phyloP scores from a whole-genome alignment of 2,888 invertebrate genomes.

The Drosophila merina region DNA sequence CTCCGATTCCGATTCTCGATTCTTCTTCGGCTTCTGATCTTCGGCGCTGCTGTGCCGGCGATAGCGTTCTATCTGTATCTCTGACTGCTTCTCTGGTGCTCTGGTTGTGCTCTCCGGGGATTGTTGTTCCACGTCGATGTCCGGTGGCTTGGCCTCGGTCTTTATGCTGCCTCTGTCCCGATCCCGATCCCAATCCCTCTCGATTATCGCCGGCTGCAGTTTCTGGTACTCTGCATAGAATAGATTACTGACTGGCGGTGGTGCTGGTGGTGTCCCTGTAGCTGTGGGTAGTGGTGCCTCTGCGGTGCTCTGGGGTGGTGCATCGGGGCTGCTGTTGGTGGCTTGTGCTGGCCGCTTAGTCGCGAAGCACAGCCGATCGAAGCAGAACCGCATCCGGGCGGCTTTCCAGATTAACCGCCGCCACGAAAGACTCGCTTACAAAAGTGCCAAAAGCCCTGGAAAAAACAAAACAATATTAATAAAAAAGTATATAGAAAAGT shows the following conservation, averaged over 20 bases:
- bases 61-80: constrained; percentile 33
- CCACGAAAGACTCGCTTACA: constrained; percentile 70
- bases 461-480: constrained; percentile 32
- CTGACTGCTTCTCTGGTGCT: not conserved
- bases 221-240: constrained; percentile 71
- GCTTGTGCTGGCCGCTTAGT: constrained; percentile 89
- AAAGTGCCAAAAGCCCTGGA: constrained; percentile 75
- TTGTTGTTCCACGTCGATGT: constrained; percentile 44
- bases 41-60: constrained; percentile 65
- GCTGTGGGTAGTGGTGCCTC: constrained; percentile 41
- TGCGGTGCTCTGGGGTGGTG: constrained; percentile 35
- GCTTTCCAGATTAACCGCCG: constrained; percentile 83
- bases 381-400: constrained; percentile 96
- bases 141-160: constrained; percentile 71
- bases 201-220: constrained; percentile 74
- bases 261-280: constrained; percentile 22
- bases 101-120: constrained; percentile 6
- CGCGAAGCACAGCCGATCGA: constrained; percentile 95
- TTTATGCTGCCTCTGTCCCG: constrained; percentile 31
- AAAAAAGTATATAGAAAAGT: not conserved
- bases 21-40: constrained; percentile 50
- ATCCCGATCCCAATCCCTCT: constrained; percentile 40
- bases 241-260: constrained; percentile 40
- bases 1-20: constrained; percentile 27
- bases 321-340: constrained; percentile 41